Percentiles rank a stretch among this genome's conserved stretches.
Evolutionary conservation across 2,888 invertebrate species (phyloP).

Genomic region (Cephus spinipes): DNA sequence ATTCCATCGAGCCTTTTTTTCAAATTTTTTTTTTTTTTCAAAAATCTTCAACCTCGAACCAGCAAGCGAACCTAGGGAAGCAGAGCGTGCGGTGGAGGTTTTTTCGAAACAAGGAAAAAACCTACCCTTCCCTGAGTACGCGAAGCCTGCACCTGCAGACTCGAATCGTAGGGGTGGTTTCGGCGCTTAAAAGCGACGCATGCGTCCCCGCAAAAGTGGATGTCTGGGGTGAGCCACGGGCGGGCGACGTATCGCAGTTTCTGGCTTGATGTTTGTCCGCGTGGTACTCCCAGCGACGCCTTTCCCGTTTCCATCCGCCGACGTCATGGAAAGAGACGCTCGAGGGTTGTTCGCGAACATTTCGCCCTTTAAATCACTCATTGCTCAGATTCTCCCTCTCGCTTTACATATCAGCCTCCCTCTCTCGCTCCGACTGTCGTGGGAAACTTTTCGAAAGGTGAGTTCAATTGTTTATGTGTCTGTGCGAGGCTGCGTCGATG

Average conservation of each 20-base stretch:
- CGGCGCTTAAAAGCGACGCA: constrained; percentile 58
- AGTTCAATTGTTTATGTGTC: background rate
- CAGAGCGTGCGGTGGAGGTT: constrained; percentile 19
- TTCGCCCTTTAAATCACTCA: background rate
- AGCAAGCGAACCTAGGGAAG: background rate
- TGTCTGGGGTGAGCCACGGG: constrained; percentile 54
- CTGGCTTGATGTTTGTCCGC: constrained; percentile 65
- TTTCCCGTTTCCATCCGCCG: background rate
- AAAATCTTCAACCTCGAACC: background rate
- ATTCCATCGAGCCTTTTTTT: background rate
- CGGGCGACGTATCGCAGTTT: constrained; percentile 63
- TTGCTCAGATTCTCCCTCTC: background rate
- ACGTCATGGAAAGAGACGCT: background rate
- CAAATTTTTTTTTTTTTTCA: background rate
- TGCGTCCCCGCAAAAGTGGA: constrained; percentile 51
- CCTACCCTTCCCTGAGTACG: background rate
- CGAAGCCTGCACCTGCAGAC: background rate
- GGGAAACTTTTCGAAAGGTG: background rate
- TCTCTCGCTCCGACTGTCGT: background rate
- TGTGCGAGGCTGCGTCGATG: background rate
- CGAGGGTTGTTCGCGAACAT: background rate
- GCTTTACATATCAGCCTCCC: background rate
- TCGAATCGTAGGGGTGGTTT: constrained; percentile 30
- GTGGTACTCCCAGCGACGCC: constrained; percentile 39
- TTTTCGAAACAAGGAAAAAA: background rate